phyloP scores from a whole-genome alignment of 92 coral and sea anemone genomes.

The Paramuricea clavata region DNA sequence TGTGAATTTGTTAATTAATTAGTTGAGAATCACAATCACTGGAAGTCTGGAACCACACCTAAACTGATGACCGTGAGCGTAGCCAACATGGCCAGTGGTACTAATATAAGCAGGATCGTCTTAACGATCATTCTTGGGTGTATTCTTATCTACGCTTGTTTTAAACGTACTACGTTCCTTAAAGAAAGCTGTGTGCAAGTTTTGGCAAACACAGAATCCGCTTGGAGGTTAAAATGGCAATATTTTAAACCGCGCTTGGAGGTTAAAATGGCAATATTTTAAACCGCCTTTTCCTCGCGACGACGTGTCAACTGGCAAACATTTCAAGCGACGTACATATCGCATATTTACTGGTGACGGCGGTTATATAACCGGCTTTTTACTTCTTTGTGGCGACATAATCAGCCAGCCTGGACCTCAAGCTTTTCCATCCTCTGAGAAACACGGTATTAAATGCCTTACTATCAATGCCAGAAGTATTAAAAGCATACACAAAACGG shows the following conservation, averaged over 20 bases:
- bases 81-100: no score
- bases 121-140: no score
- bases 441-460: slow-evolving; percentile 25
- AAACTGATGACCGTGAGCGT: not conserved
- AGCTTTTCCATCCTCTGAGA: no score
- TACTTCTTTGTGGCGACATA: slow-evolving; percentile 59
- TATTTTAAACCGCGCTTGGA: no score
- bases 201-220: no score
- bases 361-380: slow-evolving; percentile 31
- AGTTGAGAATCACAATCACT: no score
- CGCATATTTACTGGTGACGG: slow-evolving; percentile 30
- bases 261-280: not conserved
- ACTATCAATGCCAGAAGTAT: slow-evolving; percentile 34
- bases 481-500: slow-evolving; percentile 26
- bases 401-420: slow-evolving; percentile 63
- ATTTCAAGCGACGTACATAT: not conserved
- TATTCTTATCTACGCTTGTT: no score
- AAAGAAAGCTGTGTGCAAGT: no score
- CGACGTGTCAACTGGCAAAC: no score
- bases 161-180: no score
- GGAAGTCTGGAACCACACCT: not conserved
- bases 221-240: no score
- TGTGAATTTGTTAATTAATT: not conserved
- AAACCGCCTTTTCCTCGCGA: not conserved
- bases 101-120: no score